Conservation (phyloP, 2,113 vertebrate genomes). For the Perca flavescens region DNA sequence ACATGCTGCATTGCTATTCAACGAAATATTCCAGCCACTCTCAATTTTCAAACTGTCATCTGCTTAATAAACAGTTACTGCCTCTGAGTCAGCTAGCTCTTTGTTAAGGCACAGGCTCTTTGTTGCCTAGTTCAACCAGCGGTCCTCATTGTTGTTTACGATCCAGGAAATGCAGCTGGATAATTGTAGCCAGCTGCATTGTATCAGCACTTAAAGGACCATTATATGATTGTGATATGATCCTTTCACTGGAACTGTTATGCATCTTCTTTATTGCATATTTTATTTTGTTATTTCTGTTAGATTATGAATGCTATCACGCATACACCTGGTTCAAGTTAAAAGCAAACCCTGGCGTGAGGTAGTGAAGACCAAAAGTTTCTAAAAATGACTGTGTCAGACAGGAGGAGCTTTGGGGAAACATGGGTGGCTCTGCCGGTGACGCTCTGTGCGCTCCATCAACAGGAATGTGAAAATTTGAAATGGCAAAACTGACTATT, state of each 20-base stretch:
- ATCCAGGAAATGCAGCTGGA: neutral
- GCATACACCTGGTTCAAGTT: neutral
- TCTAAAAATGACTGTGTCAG: conserved; percentile 48
- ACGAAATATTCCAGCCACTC: neutral
- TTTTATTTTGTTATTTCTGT: neutral
- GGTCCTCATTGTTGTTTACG: neutral
- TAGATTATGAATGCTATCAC: neutral
- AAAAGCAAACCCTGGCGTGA: conserved; percentile 23
- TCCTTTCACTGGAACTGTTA: neutral
- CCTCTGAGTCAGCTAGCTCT: neutral
- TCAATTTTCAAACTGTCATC: neutral
- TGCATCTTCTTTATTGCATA: neutral
- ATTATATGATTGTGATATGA: neutral
- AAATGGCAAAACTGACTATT: conserved; percentile 66
- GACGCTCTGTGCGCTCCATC: conserved; percentile 45
- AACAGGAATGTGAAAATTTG: conserved; percentile 50
- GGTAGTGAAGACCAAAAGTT: conserved; percentile 6
- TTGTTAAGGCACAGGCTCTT: conserved; percentile 1
- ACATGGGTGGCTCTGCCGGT: conserved; percentile 27
- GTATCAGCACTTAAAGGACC: neutral
- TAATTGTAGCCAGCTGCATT: conserved; percentile 20
- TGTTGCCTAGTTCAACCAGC: conserved; percentile 7
- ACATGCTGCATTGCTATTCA: neutral
- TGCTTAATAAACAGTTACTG: neutral
- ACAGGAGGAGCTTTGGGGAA: conserved; percentile 52